These are phyloP conservation scores for Procavia capensis DNA, from an alignment of 2,113 vertebrate genomes.

Conservation along the genomic window DNA sequence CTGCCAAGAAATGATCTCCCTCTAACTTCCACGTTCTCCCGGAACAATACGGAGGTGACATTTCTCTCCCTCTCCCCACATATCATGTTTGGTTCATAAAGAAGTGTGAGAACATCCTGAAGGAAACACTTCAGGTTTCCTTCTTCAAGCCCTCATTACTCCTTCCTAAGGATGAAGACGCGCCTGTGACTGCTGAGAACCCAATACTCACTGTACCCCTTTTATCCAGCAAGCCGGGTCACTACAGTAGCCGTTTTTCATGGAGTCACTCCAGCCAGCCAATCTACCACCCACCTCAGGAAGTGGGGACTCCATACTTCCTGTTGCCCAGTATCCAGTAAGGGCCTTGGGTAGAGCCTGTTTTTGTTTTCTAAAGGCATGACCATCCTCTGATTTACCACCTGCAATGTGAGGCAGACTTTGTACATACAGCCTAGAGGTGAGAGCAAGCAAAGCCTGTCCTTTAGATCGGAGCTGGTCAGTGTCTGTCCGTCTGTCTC, in stretches of 20 bases:
- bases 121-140: not conserved
- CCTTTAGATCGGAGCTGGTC: not conserved
- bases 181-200: fast-evolving
- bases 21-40: not conserved
- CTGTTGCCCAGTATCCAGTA: not conserved
- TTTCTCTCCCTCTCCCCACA: not conserved
- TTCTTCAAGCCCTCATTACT: not conserved
- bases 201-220: not conserved
- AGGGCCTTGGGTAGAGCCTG: not conserved
- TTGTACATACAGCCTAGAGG: fast-evolving
- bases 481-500: not conserved
- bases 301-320: not conserved
- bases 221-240: fast-evolving
- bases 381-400: not conserved
- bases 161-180: not conserved
- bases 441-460: fast-evolving
- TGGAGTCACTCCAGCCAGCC: not conserved
- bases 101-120: not conserved
- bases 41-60: not conserved
- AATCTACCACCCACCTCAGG: fast-evolving
- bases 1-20: not conserved
- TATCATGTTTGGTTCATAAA: not conserved
- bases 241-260: too few relatives aligned
- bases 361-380: not conserved
- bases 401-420: not conserved